Base-by-base conservation (phyloP, 2,888 invertebrate genomes). In the Andricus quercusramuli region DNA sequence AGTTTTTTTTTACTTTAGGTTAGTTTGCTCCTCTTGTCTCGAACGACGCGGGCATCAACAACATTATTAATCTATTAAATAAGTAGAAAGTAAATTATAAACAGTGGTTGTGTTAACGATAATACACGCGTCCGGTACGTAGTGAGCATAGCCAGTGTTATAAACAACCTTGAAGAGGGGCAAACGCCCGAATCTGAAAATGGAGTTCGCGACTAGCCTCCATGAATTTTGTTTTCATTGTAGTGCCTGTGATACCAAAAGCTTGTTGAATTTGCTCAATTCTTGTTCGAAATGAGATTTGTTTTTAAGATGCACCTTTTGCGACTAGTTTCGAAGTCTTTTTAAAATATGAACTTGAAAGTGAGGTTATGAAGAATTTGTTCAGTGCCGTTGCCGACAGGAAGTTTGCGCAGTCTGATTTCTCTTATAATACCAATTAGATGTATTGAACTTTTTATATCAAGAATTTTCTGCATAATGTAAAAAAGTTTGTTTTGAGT, bases 161-260 rank as follows among this genome's bases (percentile, higher is more conserved):
- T 13, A 20, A n/a, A 74, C 32, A 51, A 74, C 74, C 74, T 56
- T 74, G 74, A 74, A 74, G 29, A 13, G 56, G 51, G 20, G 29
- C 32, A 32, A 74, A 74, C 56, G 74, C 74, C 56, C 20, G 32
- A 74, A 74, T 29, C 51, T 56, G 32, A n/a, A 70, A 74, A 74
- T 74, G 74, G 56, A 74, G 74, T 56, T 51, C 56, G 74, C 74
- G 56, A 74, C 5, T 56, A 56, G 74, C 51, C 74, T 74, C 74
- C 74, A 74, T 74, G 74, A 56, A 74, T 56, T 74, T 74, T 74
- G 74, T 74, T 74, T 74, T 74, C 74, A 74, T 56, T 32, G 29
- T 29, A 17, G 20, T 51, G 56, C 32, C 56, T 74, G 51, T 37
- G 74, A 56, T 29, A 32, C 32, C 0, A 74, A 56, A 29, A 74